Percentiles rank a stretch among this genome's conserved stretches.
Evolutionary conservation across 2,888 invertebrate genomes (phyloP).

Genomic region (Abscondita cerata): DNA sequence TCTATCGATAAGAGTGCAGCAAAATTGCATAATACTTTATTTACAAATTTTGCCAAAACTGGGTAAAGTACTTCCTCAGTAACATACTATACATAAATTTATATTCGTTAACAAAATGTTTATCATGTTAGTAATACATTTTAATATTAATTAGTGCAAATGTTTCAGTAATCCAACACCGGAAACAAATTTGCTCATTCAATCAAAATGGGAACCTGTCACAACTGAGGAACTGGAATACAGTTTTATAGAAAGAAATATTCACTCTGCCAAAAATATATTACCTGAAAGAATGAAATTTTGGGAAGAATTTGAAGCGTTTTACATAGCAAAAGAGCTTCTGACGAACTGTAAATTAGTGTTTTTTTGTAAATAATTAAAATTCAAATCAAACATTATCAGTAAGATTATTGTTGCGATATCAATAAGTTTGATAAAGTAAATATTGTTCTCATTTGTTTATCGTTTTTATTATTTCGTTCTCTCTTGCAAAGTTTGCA

Average conservation of each 20-base stretch:
- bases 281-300: conserved; percentile 66
- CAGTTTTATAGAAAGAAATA: conserved; percentile 61
- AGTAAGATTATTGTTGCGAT: too few relatives aligned
- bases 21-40: conserved; percentile 68
- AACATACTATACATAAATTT: too few relatives aligned
- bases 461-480: too few relatives aligned
- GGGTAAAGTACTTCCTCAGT: conserved; percentile 70
- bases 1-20: conserved; percentile 67
- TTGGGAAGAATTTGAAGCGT: conserved; percentile 64
- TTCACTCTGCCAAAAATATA: conserved; percentile 63
- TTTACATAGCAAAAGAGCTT: too few relatives aligned
- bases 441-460: too few relatives aligned
- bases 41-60: conserved; percentile 78
- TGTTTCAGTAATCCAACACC: conserved; percentile 67
- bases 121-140: conserved; percentile 64
- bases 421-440: too few relatives aligned
- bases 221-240: conserved; percentile 57
- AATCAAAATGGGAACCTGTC: conserved; percentile 66
- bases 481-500: too few relatives aligned
- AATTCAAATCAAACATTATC: too few relatives aligned
- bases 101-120: too few relatives aligned
- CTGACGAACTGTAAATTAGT: too few relatives aligned
- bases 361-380: too few relatives aligned
- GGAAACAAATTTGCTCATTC: conserved; percentile 65
- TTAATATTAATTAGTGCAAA: too few relatives aligned